These are phyloP conservation scores for Leptodactylus fallax DNA, from an alignment of 2,797 vertebrate genomes.

Conservation along the genomic window DNA sequence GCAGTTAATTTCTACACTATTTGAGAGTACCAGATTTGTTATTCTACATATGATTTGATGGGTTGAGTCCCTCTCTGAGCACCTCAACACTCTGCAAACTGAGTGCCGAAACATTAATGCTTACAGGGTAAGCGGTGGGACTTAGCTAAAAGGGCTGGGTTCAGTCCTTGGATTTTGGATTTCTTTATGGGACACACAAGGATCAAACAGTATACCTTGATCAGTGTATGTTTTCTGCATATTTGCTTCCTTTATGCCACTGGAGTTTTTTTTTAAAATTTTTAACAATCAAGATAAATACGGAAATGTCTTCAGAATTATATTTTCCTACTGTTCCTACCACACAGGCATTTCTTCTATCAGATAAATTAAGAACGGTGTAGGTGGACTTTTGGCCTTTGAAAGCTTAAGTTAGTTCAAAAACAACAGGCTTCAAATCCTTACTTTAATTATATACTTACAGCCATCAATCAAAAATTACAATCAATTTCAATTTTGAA, in stretches of 20 bases:
- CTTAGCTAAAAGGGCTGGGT: not conserved
- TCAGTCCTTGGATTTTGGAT: not conserved
- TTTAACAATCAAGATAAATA: not conserved
- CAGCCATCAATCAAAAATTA: conserved; percentile 63
- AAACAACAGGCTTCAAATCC: conserved; percentile 41
- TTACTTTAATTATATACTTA: conserved; percentile 54
- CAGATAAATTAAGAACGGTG: conserved; percentile 3
- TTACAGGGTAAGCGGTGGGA: not conserved
- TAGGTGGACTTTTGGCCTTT: conserved; percentile 16
- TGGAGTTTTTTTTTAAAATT: not conserved
- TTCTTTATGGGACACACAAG: not conserved
- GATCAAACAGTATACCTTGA: not conserved
- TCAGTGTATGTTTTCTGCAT: not conserved
- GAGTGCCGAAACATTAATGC: no score
- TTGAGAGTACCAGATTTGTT: no score
- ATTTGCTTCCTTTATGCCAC: not conserved
- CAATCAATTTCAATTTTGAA: conserved; percentile 63
- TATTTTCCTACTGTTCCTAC: not conserved
- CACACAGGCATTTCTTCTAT: not conserved
- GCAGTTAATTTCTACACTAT: no score
- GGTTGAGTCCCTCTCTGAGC: no score
- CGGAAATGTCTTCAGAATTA: not conserved
- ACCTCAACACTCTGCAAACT: no score
- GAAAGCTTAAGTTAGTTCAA: conserved; percentile 17
- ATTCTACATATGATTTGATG: no score